A percentile compares a stretch with the other conserved stretches of the same genome.
Conservation (phyloP, 2,797 vertebrate genomes). For the Poecilia gillii region DNA sequence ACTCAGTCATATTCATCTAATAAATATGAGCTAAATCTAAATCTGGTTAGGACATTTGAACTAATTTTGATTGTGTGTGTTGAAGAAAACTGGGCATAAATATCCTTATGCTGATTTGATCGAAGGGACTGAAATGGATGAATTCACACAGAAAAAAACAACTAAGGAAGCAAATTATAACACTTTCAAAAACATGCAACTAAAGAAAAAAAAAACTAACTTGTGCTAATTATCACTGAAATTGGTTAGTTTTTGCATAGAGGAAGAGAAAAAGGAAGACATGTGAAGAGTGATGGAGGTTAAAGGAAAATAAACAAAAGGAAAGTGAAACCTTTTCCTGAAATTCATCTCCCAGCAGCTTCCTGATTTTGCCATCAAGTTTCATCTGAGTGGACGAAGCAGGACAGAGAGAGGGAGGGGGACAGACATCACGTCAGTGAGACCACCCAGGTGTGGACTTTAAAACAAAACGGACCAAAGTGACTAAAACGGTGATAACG, state of each 20-base stretch:
- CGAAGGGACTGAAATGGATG: too few relatives aligned
- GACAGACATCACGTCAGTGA: conserved; percentile 66
- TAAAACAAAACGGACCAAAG: neutral
- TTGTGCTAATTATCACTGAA: neutral
- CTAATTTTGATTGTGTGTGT: neutral
- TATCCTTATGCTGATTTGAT: neutral
- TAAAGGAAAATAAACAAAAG: conserved; percentile 5
- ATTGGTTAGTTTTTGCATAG: conserved; percentile 1
- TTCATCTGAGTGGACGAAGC: conserved; percentile 83
- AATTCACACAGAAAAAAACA: neutral
- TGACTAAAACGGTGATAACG: neutral
- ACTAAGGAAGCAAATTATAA: neutral
- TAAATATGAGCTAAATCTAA: neutral
- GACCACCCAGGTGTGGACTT: conserved; percentile 58
- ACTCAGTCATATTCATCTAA: neutral
- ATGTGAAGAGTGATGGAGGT: conserved; percentile 1
- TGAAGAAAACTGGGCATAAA: neutral
- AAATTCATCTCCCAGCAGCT: conserved; percentile 88
- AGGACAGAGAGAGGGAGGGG: conserved; percentile 27
- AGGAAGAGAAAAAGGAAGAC: neutral
- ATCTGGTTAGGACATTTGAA: neutral
- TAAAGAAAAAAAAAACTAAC: neutral
- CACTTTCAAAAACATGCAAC: neutral
- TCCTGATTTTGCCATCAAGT: conserved; percentile 87
- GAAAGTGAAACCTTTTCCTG: conserved; percentile 85